Evolutionary conservation across 2,888 invertebrate species (phyloP), one percentile per base, ranked within the genome.

Genomic region (Cerceris ruficornis): DNA sequence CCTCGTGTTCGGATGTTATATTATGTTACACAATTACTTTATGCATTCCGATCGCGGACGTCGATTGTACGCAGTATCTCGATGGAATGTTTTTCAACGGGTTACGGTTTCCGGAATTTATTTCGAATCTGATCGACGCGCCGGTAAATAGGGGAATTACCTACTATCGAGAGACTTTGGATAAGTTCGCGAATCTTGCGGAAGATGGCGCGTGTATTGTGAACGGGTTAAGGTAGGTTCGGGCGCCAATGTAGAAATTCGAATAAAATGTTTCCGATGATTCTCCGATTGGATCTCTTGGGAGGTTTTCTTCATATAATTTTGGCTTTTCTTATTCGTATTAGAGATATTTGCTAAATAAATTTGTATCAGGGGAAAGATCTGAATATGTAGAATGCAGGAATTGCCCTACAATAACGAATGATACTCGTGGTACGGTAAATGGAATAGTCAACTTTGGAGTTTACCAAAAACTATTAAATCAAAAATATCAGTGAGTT

Each of bases 201-300:
- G 17, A 58, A 79, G 71, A 57, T 68, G 70, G 70, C 75, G 71
- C 54, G 52, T 54, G 61, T 55, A 11, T 60, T 50, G 60, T 17
- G 50, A 68, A 70, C 62, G 55, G 75, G 75, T 78, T 78, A 59
- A 54, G 70, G 64, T 75, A 75, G 67, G 75, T 78, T 67, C 75
- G 70, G 66, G 62, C 57, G 52, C 60, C 60, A 57, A 61, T 57
- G 58, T 54, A 64, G 58, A 61, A 77, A 77, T 77, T 77, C 65
- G 46, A 69, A 69, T 60, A 74, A 69, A 74, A 73, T 54, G 57
- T 67, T 58, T 54, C 57, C 61, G 69, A 61, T 62, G 67, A 76
- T 72, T 76, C 73, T 72, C 73, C 60, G 67, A 54, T 39, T 42
- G 50, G 6, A 46, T 46, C 1, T 46, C 46, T 46, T 46, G 4